Conservation (phyloP, 2,797 vertebrate species). For the Phoeniculus purpureus region DNA sequence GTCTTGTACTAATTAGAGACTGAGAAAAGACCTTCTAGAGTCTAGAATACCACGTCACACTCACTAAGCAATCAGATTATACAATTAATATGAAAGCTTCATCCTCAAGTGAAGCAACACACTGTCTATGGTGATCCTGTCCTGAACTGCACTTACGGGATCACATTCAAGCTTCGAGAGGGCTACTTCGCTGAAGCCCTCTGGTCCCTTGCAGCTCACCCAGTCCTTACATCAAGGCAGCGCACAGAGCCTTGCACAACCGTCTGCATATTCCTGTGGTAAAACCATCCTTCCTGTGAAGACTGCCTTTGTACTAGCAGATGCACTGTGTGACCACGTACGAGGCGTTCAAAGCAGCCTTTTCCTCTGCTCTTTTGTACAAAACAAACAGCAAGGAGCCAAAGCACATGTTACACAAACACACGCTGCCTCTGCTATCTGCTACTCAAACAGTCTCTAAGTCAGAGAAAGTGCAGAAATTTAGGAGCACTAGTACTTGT, state of each 20-base stretch:
- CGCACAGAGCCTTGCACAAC: background rate
- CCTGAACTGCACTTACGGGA: background rate
- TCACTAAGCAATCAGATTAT: background rate
- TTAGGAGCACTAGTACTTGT: conserved; percentile 28
- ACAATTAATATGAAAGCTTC: background rate
- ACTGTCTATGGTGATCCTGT: background rate
- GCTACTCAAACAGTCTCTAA: conserved; percentile 12
- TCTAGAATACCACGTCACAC: background rate
- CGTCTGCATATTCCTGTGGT: background rate
- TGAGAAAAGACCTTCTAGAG: background rate
- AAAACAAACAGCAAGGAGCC: background rate
- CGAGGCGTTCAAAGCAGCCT: background rate
- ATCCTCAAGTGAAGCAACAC: background rate
- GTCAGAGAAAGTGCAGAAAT: conserved; percentile 43
- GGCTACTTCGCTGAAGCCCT: background rate
- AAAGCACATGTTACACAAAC: background rate
- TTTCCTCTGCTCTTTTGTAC: background rate
- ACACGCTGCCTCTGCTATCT: background rate
- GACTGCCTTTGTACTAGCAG: background rate
- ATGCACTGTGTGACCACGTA: background rate
- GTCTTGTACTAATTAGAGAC: background rate
- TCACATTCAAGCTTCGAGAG: background rate
- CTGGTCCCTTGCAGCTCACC: background rate
- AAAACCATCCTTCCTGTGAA: background rate
- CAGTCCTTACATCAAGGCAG: background rate